These are phyloP conservation scores for Tachina grossa DNA, from an alignment of 2,888 invertebrate genomes.

Conservation along the genomic window DNA sequence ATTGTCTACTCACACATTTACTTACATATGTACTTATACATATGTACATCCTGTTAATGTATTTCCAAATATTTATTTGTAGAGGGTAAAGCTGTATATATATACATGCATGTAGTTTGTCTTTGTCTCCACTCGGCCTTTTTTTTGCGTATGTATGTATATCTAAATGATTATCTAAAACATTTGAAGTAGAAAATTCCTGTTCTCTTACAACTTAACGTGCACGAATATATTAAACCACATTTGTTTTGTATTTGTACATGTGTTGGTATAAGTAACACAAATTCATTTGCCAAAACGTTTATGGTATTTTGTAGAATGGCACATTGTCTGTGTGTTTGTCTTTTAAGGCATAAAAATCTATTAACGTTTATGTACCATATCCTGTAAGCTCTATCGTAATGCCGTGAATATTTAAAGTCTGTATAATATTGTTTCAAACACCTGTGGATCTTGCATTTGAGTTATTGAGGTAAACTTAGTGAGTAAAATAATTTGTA, in stretches of 20 bases:
- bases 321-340: background rate
- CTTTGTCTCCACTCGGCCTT: background rate
- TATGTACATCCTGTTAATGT: background rate
- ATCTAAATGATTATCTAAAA: conserved; percentile 43
- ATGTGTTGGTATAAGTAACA: background rate
- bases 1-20: no score
- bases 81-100: no score
- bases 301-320: background rate
- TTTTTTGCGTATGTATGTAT: background rate
- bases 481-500: background rate
- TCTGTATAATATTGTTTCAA: background rate
- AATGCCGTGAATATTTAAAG: background rate
- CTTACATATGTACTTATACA: conserved; percentile 8
- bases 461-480: background rate
- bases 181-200: conserved; percentile 42
- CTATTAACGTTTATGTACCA: conserved; percentile 19
- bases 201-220: conserved; percentile 33
- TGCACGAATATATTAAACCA: background rate
- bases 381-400: background rate
- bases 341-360: background rate
- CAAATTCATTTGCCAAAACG: background rate
- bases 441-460: conserved; percentile 3
- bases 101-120: background rate
- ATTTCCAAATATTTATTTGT: background rate
- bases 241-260: background rate